Evolutionary conservation across 2,113 vertebrate species (phyloP).

Genomic region (Lamprologus ornatipinnis): DNA sequence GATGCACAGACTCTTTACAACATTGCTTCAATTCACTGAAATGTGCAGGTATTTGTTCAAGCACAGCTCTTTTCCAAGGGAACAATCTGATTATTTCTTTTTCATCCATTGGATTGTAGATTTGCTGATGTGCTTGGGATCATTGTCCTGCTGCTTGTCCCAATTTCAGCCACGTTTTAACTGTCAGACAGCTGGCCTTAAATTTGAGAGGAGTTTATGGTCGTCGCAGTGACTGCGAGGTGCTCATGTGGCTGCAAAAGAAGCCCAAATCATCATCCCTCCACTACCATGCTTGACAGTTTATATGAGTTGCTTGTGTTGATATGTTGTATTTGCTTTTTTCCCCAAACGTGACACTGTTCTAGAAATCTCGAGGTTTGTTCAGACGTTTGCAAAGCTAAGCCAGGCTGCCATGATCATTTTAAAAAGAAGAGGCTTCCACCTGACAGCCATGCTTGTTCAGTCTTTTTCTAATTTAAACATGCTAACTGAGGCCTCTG

Average conservation of each 20-base stretch:
- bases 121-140: neutral
- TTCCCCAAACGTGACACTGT: neutral
- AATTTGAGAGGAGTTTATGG: neutral
- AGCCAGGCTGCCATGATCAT: neutral
- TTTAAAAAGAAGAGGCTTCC: neutral
- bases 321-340: neutral
- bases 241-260: neutral
- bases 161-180: neutral
- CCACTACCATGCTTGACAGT: neutral
- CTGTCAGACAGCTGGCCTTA: neutral
- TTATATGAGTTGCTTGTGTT: neutral
- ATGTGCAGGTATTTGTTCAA: neutral
- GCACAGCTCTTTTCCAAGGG: neutral
- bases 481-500: neutral
- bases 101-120: neutral
- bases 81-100: neutral
- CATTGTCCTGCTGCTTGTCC: neutral
- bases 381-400: neutral
- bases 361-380: neutral
- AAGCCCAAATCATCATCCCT: neutral
- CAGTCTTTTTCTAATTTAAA: neutral
- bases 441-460: neutral
- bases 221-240: neutral
- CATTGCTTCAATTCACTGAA: neutral
- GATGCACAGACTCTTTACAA: neutral